Conservation (phyloP, 2,113 vertebrate genomes). For the Astur gentilis region DNA sequence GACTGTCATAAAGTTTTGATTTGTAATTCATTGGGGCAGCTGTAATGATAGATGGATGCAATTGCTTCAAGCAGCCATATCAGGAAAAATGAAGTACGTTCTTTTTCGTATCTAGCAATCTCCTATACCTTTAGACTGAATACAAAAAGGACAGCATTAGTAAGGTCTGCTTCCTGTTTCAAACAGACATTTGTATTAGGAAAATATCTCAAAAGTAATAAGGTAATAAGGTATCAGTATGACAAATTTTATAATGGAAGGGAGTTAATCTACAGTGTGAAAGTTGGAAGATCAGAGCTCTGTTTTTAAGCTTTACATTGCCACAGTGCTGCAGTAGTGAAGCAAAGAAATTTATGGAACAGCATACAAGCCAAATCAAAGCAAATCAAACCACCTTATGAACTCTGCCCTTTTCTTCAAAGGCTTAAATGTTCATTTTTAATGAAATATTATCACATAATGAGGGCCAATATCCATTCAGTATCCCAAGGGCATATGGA, state of each 20-base stretch:
- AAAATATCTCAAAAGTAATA: neutral
- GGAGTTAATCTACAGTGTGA: neutral
- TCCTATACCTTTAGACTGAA: neutral
- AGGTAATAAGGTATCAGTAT: neutral
- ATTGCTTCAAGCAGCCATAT: neutral
- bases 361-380: neutral
- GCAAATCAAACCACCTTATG: neutral
- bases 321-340: neutral
- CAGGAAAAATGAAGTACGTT: neutral
- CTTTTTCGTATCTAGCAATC: neutral
- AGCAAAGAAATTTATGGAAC: neutral
- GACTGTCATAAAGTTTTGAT: neutral
- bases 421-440: neutral
- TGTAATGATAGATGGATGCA: neutral
- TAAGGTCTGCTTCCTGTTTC: neutral
- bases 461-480: neutral
- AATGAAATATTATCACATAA: neutral
- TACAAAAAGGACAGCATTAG: neutral
- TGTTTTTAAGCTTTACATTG: neutral
- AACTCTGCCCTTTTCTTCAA: neutral
- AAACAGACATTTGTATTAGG: neutral
- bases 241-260: neutral
- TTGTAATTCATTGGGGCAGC: neutral
- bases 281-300: neutral
- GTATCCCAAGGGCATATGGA: neutral